phyloP scores from a whole-genome alignment of 2,113 vertebrate genomes.

The Neomonachus schauinslandi region DNA sequence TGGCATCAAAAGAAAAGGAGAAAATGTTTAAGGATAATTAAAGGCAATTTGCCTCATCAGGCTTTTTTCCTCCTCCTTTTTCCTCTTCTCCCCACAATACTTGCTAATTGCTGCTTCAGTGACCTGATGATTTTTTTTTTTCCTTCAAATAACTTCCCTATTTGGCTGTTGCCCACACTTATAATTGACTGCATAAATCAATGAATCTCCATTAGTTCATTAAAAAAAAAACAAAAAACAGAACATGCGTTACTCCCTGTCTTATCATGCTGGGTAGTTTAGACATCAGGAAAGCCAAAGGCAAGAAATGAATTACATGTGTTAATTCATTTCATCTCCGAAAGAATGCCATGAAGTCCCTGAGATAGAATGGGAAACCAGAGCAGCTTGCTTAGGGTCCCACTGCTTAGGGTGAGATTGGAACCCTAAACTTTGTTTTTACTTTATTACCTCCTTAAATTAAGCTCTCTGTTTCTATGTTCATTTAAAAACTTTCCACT shows the following conservation, averaged over 20 bases:
- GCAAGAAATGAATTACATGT: background rate
- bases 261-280: background rate
- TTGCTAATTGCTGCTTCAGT: slow-evolving; percentile 85
- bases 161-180: slow-evolving; percentile 82
- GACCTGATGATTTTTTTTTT: slow-evolving; percentile 76
- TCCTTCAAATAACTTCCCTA: slow-evolving; percentile 77
- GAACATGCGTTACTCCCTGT: slow-evolving; percentile 15
- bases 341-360: background rate
- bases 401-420: background rate
- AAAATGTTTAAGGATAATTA: slow-evolving; percentile 88
- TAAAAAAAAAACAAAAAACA: background rate
- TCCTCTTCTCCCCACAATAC: slow-evolving; percentile 76
- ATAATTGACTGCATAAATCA: slow-evolving; percentile 83
- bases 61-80: slow-evolving; percentile 78
- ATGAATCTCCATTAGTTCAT: slow-evolving; percentile 67
- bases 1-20: slow-evolving; percentile 84
- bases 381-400: background rate
- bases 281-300: slow-evolving; percentile 8
- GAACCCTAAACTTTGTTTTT: slow-evolving; percentile 33
- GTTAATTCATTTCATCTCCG: background rate
- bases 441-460: background rate
- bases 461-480: background rate
- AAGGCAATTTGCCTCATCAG: slow-evolving; percentile 88
- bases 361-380: background rate
- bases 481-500: slow-evolving; percentile 16